phyloP scores from a whole-genome alignment of 1,140 invertebrate genomes.

The Pogonus chalceus region DNA sequence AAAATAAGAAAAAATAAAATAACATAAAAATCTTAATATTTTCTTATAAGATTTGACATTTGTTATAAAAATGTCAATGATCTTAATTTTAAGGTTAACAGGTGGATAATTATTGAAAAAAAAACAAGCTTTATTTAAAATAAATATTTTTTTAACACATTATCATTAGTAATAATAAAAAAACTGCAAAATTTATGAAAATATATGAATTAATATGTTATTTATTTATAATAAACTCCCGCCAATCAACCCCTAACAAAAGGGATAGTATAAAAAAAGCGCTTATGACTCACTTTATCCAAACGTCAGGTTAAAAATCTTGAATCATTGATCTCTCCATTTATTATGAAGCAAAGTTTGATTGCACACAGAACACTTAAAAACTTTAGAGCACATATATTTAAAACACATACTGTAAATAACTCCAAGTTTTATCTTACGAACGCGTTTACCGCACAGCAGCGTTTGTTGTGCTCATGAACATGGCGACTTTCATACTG shows the following conservation, averaged over 20 bases:
- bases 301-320: background rate
- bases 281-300: background rate
- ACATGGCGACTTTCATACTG: conserved; percentile 7
- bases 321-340: conserved; percentile 1
- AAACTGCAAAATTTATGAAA: background rate
- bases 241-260: background rate
- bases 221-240: background rate
- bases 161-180: too few relatives aligned
- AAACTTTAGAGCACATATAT: conserved; percentile 6
- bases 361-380: background rate
- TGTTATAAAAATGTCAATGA: background rate
- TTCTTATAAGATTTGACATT: background rate
- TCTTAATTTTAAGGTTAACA: conserved; percentile 5
- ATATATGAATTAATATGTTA: background rate
- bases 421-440: conserved; percentile 2
- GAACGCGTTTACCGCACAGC: conserved; percentile 3
- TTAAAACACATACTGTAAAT: conserved; percentile 3
- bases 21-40: background rate
- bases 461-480: conserved; percentile 1
- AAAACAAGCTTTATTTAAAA: background rate
- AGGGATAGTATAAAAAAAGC: background rate
- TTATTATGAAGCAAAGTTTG: background rate
- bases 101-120: background rate
- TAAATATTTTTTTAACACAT: background rate
- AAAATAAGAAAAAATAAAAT: background rate